Base-by-base conservation (phyloP, 2,888 invertebrate species). In the Timema podura region DNA sequence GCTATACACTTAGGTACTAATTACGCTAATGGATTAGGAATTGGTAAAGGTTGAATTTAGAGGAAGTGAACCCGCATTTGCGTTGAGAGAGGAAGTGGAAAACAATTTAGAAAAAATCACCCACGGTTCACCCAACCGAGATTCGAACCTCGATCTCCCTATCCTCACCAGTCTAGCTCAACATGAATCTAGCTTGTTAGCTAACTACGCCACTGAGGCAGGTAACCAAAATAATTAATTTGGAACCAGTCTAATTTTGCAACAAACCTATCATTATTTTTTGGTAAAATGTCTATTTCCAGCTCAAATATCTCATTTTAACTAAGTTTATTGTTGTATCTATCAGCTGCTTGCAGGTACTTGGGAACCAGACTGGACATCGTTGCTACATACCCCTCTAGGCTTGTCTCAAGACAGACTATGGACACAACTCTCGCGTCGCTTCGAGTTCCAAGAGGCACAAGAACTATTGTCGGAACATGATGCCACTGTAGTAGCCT, bases 341-440 rank as follows among this genome's bases (percentile, higher is more conserved):
- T 44, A 10, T 15, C 59, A 70, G 69, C 13, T 70, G 57, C 64
- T 70, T 47, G 68, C 68, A 10, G 70, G 70, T 7, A 64, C 64
- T 30, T 70, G 70, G 70, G 70, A 61, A n/a, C 48, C 67, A 13
- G 68, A 70, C 68, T 70, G 70, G 70, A 30, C 46, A 8, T 16
- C 13, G n/a, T 16, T 70, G 30, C 69, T 69, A 10, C 49, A 61
- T 5, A 71, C 67, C 6, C 69, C 70, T n/a, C 70, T 70, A 15
- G 64, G 65, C 16, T 68, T 73, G 10, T 59, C 67, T 45, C 64
- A 64, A 47, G 70, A 71, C 57, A 66, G 66, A 46, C 65, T 73
- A 15, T 73, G 73, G 73, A 51, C 64, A 10, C 73, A 73, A 48
- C 54, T 73, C 47, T 68, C 70, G 6, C 67, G 70, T 45, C 51